These are phyloP conservation scores for Myoxocephalus aenaeus DNA, from an alignment of 2,797 vertebrate genomes.

Conservation along the genomic window DNA sequence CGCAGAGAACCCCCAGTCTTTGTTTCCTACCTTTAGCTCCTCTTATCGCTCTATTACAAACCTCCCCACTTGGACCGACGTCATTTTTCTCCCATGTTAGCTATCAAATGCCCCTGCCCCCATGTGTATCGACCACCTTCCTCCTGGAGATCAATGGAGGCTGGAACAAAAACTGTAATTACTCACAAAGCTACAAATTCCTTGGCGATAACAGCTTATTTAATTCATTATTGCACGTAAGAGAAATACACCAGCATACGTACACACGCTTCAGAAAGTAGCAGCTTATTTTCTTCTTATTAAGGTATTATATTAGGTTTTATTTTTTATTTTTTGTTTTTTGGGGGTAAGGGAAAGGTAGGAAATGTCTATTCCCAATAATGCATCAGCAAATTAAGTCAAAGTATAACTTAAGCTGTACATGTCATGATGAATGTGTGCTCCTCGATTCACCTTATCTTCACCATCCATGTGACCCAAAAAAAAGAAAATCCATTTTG, in stretches of 20 bases:
- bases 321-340: background rate
- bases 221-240: slow-evolving; percentile 73
- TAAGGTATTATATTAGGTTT: background rate
- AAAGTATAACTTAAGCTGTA: background rate
- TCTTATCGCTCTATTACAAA: slow-evolving; percentile 82
- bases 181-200: slow-evolving; percentile 86
- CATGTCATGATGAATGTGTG: slow-evolving; percentile 7
- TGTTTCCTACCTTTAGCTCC: slow-evolving; percentile 63
- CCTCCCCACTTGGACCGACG: slow-evolving; percentile 69
- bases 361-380: background rate
- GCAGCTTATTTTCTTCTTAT: slow-evolving; percentile 23
- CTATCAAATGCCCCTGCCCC: slow-evolving; percentile 79
- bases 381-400: background rate
- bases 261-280: slow-evolving; percentile 32
- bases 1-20: slow-evolving; percentile 40
- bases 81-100: slow-evolving; percentile 84
- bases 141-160: slow-evolving; percentile 81
- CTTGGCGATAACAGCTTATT: slow-evolving; percentile 79
- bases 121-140: slow-evolving; percentile 81
- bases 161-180: slow-evolving; percentile 84
- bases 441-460: slow-evolving; percentile 39
- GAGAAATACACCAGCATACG: slow-evolving; percentile 56
- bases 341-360: background rate
- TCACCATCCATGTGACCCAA: slow-evolving; percentile 29
- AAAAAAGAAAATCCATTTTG: slow-evolving; percentile 79